A percentile compares a stretch with the other conserved stretches of the same genome.
Conservation (phyloP, 2,797 vertebrate species). For the Tenualosa ilisha region DNA sequence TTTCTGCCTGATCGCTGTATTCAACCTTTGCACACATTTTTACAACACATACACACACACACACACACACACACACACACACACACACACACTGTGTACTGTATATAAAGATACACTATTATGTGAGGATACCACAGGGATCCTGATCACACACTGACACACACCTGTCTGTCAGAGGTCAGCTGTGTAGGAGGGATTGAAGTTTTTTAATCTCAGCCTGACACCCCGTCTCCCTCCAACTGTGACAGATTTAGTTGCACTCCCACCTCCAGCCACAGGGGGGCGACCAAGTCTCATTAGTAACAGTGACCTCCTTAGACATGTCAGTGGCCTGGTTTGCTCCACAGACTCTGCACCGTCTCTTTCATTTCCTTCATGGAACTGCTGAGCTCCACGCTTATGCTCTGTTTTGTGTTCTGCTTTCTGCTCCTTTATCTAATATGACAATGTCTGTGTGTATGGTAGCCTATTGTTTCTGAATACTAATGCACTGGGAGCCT, state of each 20-base stretch:
- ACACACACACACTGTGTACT: slow-evolving; percentile 28
- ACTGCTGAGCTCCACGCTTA: neutral
- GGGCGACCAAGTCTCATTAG: slow-evolving; percentile 46
- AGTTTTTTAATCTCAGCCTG: slow-evolving; percentile 49
- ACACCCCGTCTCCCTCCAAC: slow-evolving; percentile 44
- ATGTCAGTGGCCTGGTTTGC: neutral
- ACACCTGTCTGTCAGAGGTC: slow-evolving; percentile 54
- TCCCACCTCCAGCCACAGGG: slow-evolving; percentile 34
- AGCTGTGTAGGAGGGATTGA: slow-evolving; percentile 40
- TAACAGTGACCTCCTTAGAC: slow-evolving; percentile 45
- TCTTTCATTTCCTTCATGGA: neutral
- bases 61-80: slow-evolving; percentile 42
- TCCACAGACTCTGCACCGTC: neutral
- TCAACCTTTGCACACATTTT: neutral
- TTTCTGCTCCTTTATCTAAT: neutral
- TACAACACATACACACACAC: slow-evolving; percentile 32
- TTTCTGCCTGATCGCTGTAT: no score
- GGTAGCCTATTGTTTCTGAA: no score
- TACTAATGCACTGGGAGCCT: no score
- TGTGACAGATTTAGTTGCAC: slow-evolving; percentile 33
- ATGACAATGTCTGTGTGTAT: neutral
- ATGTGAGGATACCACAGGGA: slow-evolving; percentile 44
- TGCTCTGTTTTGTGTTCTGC: neutral
- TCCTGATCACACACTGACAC: slow-evolving; percentile 52
- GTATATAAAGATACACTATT: slow-evolving; percentile 11